phyloP scores from a whole-genome alignment of 2,113 vertebrate genomes.

The Gallinago jamesoni region DNA sequence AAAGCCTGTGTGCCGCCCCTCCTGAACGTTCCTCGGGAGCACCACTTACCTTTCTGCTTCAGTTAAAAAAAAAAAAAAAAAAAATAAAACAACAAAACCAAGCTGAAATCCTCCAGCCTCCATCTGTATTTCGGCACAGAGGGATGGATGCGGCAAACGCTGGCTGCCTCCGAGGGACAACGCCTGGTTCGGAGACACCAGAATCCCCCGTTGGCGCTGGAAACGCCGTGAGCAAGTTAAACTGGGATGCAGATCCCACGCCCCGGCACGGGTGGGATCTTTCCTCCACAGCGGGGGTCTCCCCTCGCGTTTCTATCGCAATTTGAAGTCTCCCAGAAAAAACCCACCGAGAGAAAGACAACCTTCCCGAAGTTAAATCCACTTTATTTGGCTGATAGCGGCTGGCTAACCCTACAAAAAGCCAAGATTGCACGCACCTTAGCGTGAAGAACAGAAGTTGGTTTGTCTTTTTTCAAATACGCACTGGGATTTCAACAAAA shows the following conservation, averaged over 20 bases:
- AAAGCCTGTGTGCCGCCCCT: background rate
- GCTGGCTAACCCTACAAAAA: background rate
- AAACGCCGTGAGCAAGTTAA: slow-evolving; percentile 13
- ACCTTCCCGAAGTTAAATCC: slow-evolving; percentile 41
- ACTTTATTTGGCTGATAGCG: background rate
- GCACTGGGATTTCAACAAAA: background rate
- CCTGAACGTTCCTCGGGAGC: background rate
- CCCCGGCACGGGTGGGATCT: background rate
- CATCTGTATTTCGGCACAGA: slow-evolving; percentile 8
- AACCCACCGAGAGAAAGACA: background rate
- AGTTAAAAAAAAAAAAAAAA: background rate
- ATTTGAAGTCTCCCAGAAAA: background rate
- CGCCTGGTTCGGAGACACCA: slow-evolving; percentile 25
- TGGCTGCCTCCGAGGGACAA: background rate
- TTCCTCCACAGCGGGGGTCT: background rate
- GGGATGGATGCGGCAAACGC: background rate
- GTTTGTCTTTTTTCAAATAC: background rate
- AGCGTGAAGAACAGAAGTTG: background rate
- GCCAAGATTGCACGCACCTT: background rate
- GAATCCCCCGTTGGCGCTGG: background rate
- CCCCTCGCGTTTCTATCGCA: background rate
- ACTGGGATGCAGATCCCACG: background rate
- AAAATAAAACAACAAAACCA: background rate
- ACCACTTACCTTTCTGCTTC: background rate
- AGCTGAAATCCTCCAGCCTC: background rate